Evolutionary conservation across 2,113 vertebrate genomes (phyloP).

Genomic region (Oxygymnocypris stewartii): DNA sequence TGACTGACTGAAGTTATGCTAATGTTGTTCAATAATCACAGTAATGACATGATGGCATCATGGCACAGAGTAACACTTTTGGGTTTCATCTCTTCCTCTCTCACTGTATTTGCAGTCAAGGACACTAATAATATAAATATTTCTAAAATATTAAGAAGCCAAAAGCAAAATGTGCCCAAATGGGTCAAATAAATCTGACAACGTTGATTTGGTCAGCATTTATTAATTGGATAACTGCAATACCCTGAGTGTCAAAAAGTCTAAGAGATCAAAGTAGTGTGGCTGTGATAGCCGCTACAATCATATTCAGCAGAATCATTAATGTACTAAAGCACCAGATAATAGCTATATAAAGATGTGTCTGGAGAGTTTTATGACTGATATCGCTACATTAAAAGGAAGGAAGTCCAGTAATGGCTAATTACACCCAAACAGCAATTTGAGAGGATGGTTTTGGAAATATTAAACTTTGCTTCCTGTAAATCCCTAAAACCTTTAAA

Average conservation of each 20-base stretch:
- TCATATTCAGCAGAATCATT: constrained; percentile 25
- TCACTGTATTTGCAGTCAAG: not conserved
- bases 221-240: not conserved
- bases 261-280: not conserved
- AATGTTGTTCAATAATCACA: constrained; percentile 1
- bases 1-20: not conserved
- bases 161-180: not conserved
- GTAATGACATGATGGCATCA: not conserved
- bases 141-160: not conserved
- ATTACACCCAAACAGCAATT: constrained; percentile 26
- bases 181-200: not conserved
- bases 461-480: not conserved
- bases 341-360: constrained; percentile 28
- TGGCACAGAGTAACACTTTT: not conserved
- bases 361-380: constrained; percentile 30
- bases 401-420: constrained; percentile 33
- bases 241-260: not conserved
- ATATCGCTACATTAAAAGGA: constrained; percentile 23
- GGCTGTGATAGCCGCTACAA: not conserved
- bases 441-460: constrained; percentile 10
- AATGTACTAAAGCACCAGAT: constrained; percentile 31
- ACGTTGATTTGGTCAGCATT: constrained; percentile 11
- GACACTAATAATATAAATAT: not conserved
- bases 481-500: constrained; percentile 12
- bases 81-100: not conserved